Base-by-base conservation (phyloP, 2,888 invertebrate species). In the Acrobasis suavella region DNA sequence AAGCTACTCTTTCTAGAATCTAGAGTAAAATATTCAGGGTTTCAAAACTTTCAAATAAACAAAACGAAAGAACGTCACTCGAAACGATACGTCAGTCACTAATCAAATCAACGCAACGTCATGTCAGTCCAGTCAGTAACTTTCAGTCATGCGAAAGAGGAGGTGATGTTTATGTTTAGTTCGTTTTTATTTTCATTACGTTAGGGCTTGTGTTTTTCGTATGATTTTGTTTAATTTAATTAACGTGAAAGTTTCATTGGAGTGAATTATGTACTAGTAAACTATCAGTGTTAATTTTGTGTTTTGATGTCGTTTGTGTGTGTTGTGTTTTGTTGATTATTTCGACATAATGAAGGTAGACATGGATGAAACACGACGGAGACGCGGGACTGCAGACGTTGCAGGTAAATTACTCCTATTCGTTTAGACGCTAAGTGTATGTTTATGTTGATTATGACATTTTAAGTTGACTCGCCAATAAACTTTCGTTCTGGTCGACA, bases 261-360 rank as follows among this genome's bases (percentile, higher is more conserved):
- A 70, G 66, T 74, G 72, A 68, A 82, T 71, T 62, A 81, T 86
- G 84, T 81, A 70, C 79, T 78, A 71, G 65, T 64, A 69, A 69
- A 70, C 71, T 68, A 64, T 70, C 68, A 69, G 69, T 73, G 72
- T 71, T 77, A 72, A 67, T 71, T 77, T 69, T n/a, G n/a, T 51
- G 70, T 74, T 77, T 75, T 72, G 69, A 76, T 77, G 72, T 69
- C 68, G 68, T 70, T 74, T 82, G 79, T 58, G 62, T 73, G 56
- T 74, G 74, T 73, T 71, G 74, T 78, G 82, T 83, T 82, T 83
- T 81, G 73, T 83, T 82, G 77, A 74, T 80, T 81, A 80, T 85
- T 85, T 84, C 83, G 78, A 85, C 81, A 88, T 78, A 80, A 90
- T 91, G 91, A 89, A 85, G 86, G 85, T 86, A 86, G 84, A 83